phyloP scores from a whole-genome alignment of 1,140 invertebrate genomes.

The Eurosta solidaginis region DNA sequence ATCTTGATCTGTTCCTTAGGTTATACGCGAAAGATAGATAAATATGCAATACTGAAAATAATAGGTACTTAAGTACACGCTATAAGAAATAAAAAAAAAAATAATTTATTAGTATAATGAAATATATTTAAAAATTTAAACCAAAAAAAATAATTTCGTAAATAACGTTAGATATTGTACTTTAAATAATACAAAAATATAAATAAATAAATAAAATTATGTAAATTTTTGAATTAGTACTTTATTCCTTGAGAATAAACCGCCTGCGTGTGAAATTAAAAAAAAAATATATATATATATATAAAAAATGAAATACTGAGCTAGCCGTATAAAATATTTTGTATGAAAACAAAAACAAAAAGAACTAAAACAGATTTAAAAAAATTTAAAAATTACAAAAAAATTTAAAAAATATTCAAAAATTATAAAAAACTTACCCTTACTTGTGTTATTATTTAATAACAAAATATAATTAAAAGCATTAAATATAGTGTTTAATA shows the following conservation, averaged over 20 bases:
- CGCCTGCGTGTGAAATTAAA: constrained; percentile 33
- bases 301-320: constrained; percentile 30
- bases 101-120: constrained; percentile 30
- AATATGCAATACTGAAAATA: constrained; percentile 23
- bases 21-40: constrained; percentile 20
- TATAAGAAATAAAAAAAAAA: constrained; percentile 14
- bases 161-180: constrained; percentile 20
- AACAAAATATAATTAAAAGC: constrained; percentile 4
- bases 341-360: constrained; percentile 32
- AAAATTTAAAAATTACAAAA: constrained; percentile 25
- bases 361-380: constrained; percentile 26
- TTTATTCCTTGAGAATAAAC: constrained; percentile 32
- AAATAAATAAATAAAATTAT: constrained; percentile 33
- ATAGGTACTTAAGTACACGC: background rate
- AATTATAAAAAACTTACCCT: constrained; percentile 30
- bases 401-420: constrained; percentile 28
- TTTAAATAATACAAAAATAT: constrained; percentile 28
- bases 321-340: constrained; percentile 33
- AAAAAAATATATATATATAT: constrained; percentile 29
- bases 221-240: constrained; percentile 26
- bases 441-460: constrained; percentile 27
- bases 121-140: background rate
- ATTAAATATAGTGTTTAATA: constrained; percentile 15
- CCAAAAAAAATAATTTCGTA: constrained; percentile 24
- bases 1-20: constrained; percentile 37